Evolutionary conservation across 2,888 invertebrate genomes (phyloP), one percentile per base, ranked within the genome.

Genomic region (Oscheius myriophilus): DNA sequence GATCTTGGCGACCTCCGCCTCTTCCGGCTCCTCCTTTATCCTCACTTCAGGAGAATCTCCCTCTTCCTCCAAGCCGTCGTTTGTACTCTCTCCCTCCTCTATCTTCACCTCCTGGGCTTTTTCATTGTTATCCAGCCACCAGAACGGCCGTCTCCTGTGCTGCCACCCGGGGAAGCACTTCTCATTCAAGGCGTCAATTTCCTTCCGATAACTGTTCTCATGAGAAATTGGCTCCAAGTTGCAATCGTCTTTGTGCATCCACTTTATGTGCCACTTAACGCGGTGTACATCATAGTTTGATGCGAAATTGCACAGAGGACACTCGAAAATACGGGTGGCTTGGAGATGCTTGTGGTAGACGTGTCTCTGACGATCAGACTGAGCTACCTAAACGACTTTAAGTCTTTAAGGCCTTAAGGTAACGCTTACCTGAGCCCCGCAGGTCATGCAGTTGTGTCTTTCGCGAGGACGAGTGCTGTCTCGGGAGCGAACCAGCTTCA

Each of bases 151-250:
- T 42, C 69, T 63, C 4, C 80, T 69, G 57, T 78, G 78, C 43
- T 76, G 71, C 78, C 80, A 78, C 39, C 80, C 81, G n/a, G 81
- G 81, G 71, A 81, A 81, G 64, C 80, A 81, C 57, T 81, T 66
- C 61, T 81, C 81, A 67, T 81, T 81, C 54, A 79, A 62, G 12
- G 43, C 66, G 55, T 81, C 81, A 55, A 81, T 81, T 52, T 75
- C 72, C 14, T 79, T 72, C 18, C 79, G 58, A 53, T 71, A 74
- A 43, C 76, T 68, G 18, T 68, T 62, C 54, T 81, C 81, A 46
- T 81, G 81, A 4, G 79, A 78, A 39, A 81, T 73, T 7, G 81
- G 81, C 52, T 81, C 79, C 53, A 79, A 18, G 3, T 45, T 54
- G 1, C 42, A 55, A 14, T 70, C 70, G 26, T 73, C 73, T 61